Base-by-base conservation (phyloP, 2,113 vertebrate species). In the Elanoides forficatus region DNA sequence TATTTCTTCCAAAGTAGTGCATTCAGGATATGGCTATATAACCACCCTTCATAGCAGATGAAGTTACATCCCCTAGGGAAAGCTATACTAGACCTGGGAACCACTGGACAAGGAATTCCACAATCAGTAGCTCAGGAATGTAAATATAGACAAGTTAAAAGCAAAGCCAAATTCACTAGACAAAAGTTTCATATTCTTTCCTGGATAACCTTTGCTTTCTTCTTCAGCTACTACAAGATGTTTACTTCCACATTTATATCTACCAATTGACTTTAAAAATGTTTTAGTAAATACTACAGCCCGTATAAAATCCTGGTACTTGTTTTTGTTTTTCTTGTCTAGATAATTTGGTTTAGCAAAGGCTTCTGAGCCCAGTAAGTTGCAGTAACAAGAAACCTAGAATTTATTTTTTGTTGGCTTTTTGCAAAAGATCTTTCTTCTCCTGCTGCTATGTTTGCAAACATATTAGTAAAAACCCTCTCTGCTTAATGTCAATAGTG, bases 61-160 rank as follows among this genome's bases (percentile, higher is more conserved):
- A 96, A 91, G 89, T 96, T 96, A 96, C 96, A 96, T 63, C 91
- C 94, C 91, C 86, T 74, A 96, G 96, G 87, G 89, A 97, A 90
- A 94, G 89, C 87, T 93, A 74, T 50, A n/a, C 70, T 42, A 93
- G 79, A 94, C 78, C 89, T 43, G 71, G 86, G 84, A 91, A 96
- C 55, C 63, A 83, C 59, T 88, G 91, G 91, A 90, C 91, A 82
- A 96, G 81, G 78, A 94, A 97, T 97, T 94, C 86, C 67, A 85
- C 89, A 86, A 95, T 29, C 75, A 62, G 59, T 48, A 90, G 74
- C 85, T 96, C 79, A 94, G 94, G 95, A 97, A 97, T 97, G 94
- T 96, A 95, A 97, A 96, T 83, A 95, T 1, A 97, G 84, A 62
- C 53, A 86, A 93, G 59, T 76, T 96, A 90, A 96, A 94, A 94